Base-by-base conservation (phyloP, 2,888 invertebrate species). In the Chelonus formosanus region DNA sequence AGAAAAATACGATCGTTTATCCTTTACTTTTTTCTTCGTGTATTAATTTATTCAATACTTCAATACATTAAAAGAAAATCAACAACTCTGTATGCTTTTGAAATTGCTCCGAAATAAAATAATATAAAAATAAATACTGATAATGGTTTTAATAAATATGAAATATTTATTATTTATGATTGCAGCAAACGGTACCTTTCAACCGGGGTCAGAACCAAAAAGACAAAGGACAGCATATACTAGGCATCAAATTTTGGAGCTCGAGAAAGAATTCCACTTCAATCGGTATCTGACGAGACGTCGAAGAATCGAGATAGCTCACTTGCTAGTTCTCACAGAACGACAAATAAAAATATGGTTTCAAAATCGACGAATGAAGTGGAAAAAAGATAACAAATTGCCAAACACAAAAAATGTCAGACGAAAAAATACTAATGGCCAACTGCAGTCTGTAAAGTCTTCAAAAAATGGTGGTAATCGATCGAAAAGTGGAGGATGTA, bases 251-350 rank as follows among this genome's bases (percentile, higher is more conserved):
- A 97, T 97, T 83, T 88, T 98, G 84, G 97, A 98, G 86, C 88
- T 98, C 81, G 97, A 97, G 85, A 97, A 97, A 85, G 97, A 97
- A 88, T 98, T 98, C 86, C 97, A 97, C 85, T 97, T 94, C 89
- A 98, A 97, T 88, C 90, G 96, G 82, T 98, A 98, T 87, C 89
- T 98, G 85, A 97, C 97, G 68, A 89, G 98, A 77, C 89, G 97
- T 84, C 89, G 97, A 86, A 89, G 98, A 84, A 97, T 98, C 86
- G 98, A 98, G 88, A 97, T 98, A 84, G 97, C 98, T 53, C 97
- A 98, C 86, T 93, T 95, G 76, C 89, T 98, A 84, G 94, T 95
- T 84, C 89, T 98, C 78, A 95, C 96, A 68, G 95, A 95, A 83
- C 86, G 95, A 76, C 95, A 95, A 86, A 95, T 94, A 78, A 94